phyloP scores from a whole-genome alignment of 2,113 vertebrate species.

The Oophaga pumilio region DNA sequence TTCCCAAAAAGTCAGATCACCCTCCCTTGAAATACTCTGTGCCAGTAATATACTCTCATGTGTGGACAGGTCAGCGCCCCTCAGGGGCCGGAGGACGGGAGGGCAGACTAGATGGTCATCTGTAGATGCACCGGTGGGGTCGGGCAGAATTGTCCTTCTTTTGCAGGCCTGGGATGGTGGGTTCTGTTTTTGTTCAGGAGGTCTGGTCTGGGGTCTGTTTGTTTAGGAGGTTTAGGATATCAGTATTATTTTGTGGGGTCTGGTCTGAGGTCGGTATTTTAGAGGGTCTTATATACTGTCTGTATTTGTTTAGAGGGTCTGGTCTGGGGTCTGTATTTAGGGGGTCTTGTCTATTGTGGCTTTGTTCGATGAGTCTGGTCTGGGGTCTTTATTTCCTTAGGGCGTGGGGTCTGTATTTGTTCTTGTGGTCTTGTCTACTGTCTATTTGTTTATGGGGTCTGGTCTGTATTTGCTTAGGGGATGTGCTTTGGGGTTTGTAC shows the following conservation, averaged over 20 bases:
- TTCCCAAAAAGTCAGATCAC: not conserved
- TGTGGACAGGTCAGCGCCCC: not conserved
- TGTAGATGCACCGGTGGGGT: no score
- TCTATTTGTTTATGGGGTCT: not conserved
- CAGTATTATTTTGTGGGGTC: no score
- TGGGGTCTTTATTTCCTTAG: not conserved
- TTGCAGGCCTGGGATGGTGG: no score
- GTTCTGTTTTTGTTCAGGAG: no score
- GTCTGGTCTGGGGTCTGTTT: not conserved
- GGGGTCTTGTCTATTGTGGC: not conserved
- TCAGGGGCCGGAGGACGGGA: not conserved
- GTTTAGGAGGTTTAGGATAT: no score
- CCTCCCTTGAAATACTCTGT: not conserved
- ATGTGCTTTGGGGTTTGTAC: no score
- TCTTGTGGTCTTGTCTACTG: not conserved
- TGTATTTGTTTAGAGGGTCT: not conserved
- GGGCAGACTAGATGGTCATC: no score
- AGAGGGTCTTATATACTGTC: not conserved
- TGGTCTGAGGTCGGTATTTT: not conserved
- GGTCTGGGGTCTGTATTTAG: not conserved
- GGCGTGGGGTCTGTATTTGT: not conserved
- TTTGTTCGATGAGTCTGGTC: not conserved
- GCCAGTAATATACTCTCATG: not conserved
- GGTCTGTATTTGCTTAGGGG: not conserved
- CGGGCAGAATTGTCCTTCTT: not conserved